Evolutionary conservation across 2,113 vertebrate genomes (phyloP), one percentile per base, ranked within the genome.

Genomic region (Kryptolebias marmoratus): DNA sequence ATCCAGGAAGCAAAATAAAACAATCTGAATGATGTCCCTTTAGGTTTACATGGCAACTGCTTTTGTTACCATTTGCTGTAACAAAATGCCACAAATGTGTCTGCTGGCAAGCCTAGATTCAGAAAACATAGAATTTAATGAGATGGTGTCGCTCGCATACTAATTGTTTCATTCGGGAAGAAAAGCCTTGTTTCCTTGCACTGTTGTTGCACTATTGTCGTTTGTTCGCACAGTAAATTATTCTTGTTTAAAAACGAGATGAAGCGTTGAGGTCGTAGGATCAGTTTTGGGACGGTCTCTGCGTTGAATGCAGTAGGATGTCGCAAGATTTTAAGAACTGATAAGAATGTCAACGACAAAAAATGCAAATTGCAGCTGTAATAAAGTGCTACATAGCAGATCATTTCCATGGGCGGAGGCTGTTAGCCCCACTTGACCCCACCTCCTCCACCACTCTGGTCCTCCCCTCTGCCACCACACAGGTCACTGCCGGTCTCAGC

Each of bases 1-100:
- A 18, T 36, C 65, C 14, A 27, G 27, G 18, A 32, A 13, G 52
- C 39, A 48, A 36, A 61, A 8, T 49, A 58, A 68, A 67, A 55
- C 47, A 55, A 59, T 59, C 9, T 49, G 53, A 57, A 78, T 65
- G 48, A 39, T 4, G 22, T 77, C 55, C 18, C 32, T 47, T 39
- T 16, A 61, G 64, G 22, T 71, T 67, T 71, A 48, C 53, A 52
- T 9, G 42, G 52, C 52, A 36, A 65, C 61, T 42, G 39, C 39
- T 10, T 73, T 65, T 58, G 49, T 69, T 84, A 32, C 47, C 36
- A 44, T 54, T 72, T 63, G 27, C 47, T 50, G 45, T 14, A 53
- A 50, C 65, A 72, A 53, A 45, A 70, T 61, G 67, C 59, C 49
- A 61, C 62, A 79, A 47, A 80, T 82, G 22, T 16, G 73, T 64